Percentiles rank a stretch among this genome's conserved stretches.
Conservation (phyloP, 2,888 invertebrate species). For the Camptogramma bilineatum region DNA sequence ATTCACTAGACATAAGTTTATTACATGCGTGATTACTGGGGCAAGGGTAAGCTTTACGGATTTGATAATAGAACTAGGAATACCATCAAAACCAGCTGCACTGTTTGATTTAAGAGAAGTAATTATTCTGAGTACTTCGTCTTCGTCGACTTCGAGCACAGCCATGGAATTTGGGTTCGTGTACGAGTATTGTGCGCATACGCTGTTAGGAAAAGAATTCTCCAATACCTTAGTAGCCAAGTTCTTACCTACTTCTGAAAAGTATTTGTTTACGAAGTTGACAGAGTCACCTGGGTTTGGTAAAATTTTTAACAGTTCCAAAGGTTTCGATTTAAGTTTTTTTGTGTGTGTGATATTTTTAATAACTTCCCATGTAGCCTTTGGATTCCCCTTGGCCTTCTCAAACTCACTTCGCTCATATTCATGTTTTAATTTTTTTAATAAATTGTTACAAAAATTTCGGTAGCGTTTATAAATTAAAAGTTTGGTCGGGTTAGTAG, state of each 20-base stretch:
- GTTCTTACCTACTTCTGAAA: neutral
- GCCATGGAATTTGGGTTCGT: slow-evolving; percentile 10
- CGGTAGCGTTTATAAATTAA: slow-evolving; percentile 23
- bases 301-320: neutral
- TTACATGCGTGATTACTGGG: slow-evolving; percentile 22
- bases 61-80: slow-evolving; percentile 21
- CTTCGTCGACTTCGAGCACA: slow-evolving; percentile 8
- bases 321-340: neutral
- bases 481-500: slow-evolving; percentile 10
- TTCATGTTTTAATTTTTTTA: slow-evolving; percentile 22
- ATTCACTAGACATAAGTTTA: slow-evolving; percentile 15
- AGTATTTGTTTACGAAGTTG: neutral
- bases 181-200: neutral
- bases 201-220: too few relatives aligned
- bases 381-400: slow-evolving; percentile 18
- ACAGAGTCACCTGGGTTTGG: neutral
- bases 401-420: slow-evolving; percentile 26
- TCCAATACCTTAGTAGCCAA: neutral
- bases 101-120: slow-evolving; percentile 8
- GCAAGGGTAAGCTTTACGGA: slow-evolving; percentile 3
- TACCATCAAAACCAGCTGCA: slow-evolving; percentile 30
- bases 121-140: slow-evolving; percentile 18
- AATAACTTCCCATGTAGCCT: slow-evolving; percentile 26
- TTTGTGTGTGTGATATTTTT: slow-evolving; percentile 17
- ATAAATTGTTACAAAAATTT: slow-evolving; percentile 26